phyloP scores from a whole-genome alignment of 2,797 vertebrate species.

The Phyllotis vaccarum region DNA sequence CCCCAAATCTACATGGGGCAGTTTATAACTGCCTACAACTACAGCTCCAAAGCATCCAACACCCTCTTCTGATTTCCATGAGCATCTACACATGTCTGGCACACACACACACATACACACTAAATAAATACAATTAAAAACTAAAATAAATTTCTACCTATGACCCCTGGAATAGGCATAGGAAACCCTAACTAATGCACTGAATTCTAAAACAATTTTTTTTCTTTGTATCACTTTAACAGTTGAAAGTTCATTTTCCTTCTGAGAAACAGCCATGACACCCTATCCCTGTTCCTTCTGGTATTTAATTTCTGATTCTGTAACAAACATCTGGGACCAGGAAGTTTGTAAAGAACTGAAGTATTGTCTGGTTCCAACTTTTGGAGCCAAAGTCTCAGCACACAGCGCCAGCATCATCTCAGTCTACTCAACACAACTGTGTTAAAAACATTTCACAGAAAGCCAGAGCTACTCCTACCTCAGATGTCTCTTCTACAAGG shows the following conservation, averaged over 20 bases:
- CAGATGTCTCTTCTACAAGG: neutral
- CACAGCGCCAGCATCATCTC: neutral
- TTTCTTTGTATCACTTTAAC: neutral
- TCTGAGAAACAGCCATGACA: neutral
- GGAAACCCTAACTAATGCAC: neutral
- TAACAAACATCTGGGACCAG: neutral
- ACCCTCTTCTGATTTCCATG: neutral
- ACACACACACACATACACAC: fast-evolving
- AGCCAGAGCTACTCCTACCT: neutral
- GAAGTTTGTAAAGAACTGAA: neutral
- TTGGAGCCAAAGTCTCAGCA: neutral
- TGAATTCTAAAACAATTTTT: neutral
- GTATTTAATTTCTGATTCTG: conserved; percentile 3
- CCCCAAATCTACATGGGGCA: neutral
- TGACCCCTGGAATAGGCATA: neutral
- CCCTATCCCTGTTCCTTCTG: neutral
- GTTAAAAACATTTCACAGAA: neutral
- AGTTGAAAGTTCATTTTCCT: conserved; percentile 34
- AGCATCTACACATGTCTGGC: neutral
- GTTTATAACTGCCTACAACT: neutral
- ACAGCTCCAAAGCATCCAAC: neutral
- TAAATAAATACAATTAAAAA: neutral
- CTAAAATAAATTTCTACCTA: neutral
- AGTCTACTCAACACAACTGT: neutral
- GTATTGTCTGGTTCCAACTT: neutral